Evolutionary conservation across 2,888 invertebrate genomes (phyloP).

Genomic region (Caenorhabditis drosophilae): DNA sequence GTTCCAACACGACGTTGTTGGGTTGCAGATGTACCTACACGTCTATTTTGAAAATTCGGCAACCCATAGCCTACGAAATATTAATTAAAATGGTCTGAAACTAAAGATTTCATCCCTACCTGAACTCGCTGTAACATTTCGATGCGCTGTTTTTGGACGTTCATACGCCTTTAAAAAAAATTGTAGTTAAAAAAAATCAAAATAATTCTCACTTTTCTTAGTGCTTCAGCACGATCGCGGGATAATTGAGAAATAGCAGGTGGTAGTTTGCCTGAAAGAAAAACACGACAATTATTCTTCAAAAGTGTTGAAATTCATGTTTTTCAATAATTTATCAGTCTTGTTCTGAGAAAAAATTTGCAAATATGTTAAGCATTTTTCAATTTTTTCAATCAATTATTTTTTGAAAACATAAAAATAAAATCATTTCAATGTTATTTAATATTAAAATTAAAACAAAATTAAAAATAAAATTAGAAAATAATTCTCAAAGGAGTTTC

Average conservation of each 20-base stretch:
- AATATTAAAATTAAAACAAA: neutral
- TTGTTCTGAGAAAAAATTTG: neutral
- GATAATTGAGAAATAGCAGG: constrained; percentile 33
- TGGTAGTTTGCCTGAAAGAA: constrained; percentile 32
- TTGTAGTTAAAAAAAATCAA: no score
- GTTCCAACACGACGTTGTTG: no score
- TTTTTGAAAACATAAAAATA: neutral
- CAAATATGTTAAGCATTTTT: neutral
- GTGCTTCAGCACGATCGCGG: constrained; percentile 29
- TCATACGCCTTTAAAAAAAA: constrained; percentile 25
- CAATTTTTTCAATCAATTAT: neutral
- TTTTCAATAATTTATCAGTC: neutral
- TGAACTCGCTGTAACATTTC: constrained; percentile 19
- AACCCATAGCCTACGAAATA: no score
- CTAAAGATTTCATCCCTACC: constrained; percentile 14
- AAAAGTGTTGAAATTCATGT: neutral
- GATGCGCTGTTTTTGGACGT: constrained; percentile 30
- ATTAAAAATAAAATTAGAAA: no score
- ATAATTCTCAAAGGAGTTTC: no score
- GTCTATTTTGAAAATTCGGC: no score
- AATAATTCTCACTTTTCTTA: constrained; percentile 26
- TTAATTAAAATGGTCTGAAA: neutral
- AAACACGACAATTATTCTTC: constrained; percentile 6
- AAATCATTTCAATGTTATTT: no score
- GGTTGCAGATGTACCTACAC: no score